Conservation (phyloP, 2,797 vertebrate genomes). For the Gallirallus australis region DNA sequence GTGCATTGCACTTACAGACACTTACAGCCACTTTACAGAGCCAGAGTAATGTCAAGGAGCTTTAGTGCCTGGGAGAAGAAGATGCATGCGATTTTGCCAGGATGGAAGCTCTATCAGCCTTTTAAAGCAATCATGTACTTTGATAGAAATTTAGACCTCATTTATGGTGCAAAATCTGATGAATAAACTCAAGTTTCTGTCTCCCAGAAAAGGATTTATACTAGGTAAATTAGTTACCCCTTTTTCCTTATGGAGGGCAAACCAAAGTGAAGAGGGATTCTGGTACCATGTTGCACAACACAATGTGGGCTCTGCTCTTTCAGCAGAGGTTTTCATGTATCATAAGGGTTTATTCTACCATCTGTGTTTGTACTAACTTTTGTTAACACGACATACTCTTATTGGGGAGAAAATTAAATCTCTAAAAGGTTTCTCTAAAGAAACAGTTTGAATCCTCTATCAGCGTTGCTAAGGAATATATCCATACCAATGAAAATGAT, state of each 20-base stretch:
- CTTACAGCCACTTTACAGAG: constrained; percentile 27
- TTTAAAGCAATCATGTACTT: neutral
- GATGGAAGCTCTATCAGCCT: neutral
- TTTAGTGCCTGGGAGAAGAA: neutral
- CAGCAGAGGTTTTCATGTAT: neutral
- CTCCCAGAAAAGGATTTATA: neutral
- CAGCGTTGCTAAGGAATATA: neutral
- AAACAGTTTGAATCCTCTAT: neutral
- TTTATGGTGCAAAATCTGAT: neutral
- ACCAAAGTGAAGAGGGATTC: neutral
- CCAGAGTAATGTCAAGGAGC: constrained; percentile 11
- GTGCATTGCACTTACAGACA: constrained; percentile 16
- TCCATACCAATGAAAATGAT: neutral
- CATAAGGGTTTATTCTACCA: neutral
- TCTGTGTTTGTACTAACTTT: neutral
- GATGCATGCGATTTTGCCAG: neutral
- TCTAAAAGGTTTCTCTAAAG: neutral
- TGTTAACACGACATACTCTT: neutral
- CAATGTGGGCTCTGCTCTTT: neutral
- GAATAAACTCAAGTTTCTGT: neutral
- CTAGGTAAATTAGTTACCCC: neutral
- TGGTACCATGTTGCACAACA: neutral
- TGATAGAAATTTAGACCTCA: neutral
- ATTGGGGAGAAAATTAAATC: neutral
- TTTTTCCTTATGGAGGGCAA: neutral